These are phyloP conservation scores for Columbina picui DNA, from an alignment of 2,113 vertebrate species.

Conservation along the genomic window DNA sequence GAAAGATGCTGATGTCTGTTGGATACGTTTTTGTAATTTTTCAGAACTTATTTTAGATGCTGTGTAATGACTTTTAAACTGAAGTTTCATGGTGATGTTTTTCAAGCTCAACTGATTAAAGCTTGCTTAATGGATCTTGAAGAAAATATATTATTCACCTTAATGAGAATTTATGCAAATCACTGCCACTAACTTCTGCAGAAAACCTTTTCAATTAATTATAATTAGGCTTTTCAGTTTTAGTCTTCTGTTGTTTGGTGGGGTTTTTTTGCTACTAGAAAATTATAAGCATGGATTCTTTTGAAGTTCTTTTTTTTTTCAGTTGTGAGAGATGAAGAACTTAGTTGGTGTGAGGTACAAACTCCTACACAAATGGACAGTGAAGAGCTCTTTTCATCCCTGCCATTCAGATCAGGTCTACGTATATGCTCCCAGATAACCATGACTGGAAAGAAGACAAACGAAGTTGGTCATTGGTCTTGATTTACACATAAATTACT, in stretches of 20 bases:
- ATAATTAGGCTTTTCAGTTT: conserved; percentile 36
- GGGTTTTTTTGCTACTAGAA: not conserved
- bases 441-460: not conserved
- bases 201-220: conserved; percentile 62
- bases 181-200: conserved; percentile 16
- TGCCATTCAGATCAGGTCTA: not conserved
- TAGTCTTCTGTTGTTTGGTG: not conserved
- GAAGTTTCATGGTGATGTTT: conserved; percentile 41
- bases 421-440: not conserved
- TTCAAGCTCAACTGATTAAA: conserved; percentile 54
- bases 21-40: not conserved
- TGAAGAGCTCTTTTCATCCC: not conserved
- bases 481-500: not conserved
- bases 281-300: not conserved
- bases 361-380: not conserved
- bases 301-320: not conserved
- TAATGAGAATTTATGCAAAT: conserved; percentile 73
- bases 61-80: conserved; percentile 46
- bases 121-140: conserved; percentile 54
- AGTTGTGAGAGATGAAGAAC: not conserved
- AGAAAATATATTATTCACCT: conserved; percentile 56
- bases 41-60: conserved; percentile 42
- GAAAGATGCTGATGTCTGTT: not conserved
- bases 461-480: not conserved
- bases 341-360: not conserved